Percentiles rank a stretch among this genome's conserved stretches.
Conservation (phyloP, 2,113 vertebrate genomes). For the Halcyon senegalensis region DNA sequence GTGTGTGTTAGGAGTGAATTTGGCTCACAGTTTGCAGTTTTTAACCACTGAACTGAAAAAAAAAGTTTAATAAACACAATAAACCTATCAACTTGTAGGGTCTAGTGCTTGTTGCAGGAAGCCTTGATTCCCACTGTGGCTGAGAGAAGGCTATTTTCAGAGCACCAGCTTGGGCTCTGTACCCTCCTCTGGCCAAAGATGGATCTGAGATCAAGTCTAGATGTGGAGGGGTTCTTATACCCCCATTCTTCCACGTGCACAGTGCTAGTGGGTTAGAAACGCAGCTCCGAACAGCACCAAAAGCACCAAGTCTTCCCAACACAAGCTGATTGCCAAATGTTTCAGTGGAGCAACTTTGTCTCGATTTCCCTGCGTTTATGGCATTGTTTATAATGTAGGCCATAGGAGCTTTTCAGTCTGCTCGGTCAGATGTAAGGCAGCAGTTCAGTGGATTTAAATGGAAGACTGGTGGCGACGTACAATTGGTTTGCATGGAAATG, state of each 20-base stretch:
- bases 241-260: rapidly evolving
- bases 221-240: not conserved
- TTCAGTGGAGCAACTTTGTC: not conserved
- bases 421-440: conserved; percentile 36
- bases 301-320: not conserved
- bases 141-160: not conserved
- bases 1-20: not conserved
- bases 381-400: not conserved
- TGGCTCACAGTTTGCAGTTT: not conserved
- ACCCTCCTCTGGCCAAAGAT: not conserved
- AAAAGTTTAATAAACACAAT: not conserved
- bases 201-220: not conserved
- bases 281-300: not conserved
- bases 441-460: conserved; percentile 20
- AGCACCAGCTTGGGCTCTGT: not conserved
- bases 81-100: not conserved
- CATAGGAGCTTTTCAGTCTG: conserved; percentile 38
- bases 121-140: not conserved
- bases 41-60: not conserved
- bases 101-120: not conserved
- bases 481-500: conserved; percentile 14
- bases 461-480: not conserved
- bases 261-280: not conserved
- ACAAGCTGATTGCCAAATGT: not conserved
- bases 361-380: not conserved